Conservation (phyloP, 2,797 vertebrate genomes). For the Tragelaphus oryx region DNA sequence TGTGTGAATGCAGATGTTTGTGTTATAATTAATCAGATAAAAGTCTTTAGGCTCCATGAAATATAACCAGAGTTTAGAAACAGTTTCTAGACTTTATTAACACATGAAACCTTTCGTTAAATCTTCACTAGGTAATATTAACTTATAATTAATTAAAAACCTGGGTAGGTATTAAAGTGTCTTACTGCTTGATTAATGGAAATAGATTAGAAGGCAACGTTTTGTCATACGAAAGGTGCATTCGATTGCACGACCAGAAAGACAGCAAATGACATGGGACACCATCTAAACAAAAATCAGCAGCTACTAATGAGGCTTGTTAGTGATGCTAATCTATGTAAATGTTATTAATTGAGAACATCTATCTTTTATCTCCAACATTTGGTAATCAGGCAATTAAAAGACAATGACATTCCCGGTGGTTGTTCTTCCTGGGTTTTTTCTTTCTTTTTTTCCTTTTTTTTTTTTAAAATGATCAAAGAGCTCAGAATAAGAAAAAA, state of each 20-base stretch:
- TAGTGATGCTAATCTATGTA: constrained; percentile 99
- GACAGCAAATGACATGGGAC: constrained; percentile 88
- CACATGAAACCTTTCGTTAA: constrained; percentile 35
- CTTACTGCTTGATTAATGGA: constrained; percentile 82
- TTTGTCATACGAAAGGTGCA: constrained; percentile 75
- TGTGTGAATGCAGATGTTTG: background rate
- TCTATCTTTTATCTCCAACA: constrained; percentile 99
- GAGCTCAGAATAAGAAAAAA: constrained; percentile 88
- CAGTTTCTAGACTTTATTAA: constrained; percentile 54
- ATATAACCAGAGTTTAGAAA: constrained; percentile 18
- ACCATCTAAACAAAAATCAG: constrained; percentile 92
- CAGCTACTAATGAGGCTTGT: constrained; percentile 97
- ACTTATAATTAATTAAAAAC: constrained; percentile 67
- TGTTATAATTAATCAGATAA: constrained; percentile 33
- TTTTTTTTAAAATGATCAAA: constrained; percentile 90
- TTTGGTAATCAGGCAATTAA: constrained; percentile 99
- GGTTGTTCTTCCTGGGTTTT: constrained; percentile 82
- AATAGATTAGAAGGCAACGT: constrained; percentile 84
- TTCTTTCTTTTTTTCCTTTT: background rate
- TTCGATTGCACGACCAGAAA: constrained; percentile 83
- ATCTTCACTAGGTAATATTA: constrained; percentile 59
- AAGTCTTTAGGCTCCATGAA: background rate
- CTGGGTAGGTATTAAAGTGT: constrained; percentile 81
- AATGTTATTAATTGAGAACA: constrained; percentile 99
- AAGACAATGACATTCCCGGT: constrained; percentile 94